Percentiles rank a stretch among this genome's conserved stretches.
Conservation (phyloP, 1,140 invertebrate species). For the Ericerus pela region DNA sequence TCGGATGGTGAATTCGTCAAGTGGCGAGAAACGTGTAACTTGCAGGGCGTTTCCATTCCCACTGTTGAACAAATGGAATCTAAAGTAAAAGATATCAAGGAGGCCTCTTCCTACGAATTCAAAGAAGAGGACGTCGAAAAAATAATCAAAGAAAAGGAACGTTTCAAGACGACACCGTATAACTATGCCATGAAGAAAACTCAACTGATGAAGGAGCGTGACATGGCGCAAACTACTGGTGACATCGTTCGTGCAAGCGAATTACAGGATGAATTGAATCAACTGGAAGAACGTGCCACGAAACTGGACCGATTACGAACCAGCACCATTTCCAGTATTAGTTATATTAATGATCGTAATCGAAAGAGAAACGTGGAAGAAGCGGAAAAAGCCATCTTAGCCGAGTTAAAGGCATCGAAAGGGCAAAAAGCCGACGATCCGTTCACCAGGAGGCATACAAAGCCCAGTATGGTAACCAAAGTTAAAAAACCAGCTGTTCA, state of each 20-base stretch:
- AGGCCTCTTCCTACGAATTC: slow-evolving; percentile 75
- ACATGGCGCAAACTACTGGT: slow-evolving; percentile 49
- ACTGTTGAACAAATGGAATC: slow-evolving; percentile 66
- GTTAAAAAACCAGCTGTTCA: slow-evolving; percentile 34
- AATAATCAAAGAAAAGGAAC: slow-evolving; percentile 85
- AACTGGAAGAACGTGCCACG: slow-evolving; percentile 77
- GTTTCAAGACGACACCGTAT: slow-evolving; percentile 79
- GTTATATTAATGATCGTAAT: slow-evolving; percentile 93
- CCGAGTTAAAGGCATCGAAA: slow-evolving; percentile 54
- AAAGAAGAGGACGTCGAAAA: slow-evolving; percentile 66
- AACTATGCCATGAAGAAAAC: slow-evolving; percentile 98
- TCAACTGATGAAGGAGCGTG: slow-evolving; percentile 77
- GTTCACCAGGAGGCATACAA: slow-evolving; percentile 81
- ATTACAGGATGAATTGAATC: slow-evolving; percentile 51
- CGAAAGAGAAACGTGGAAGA: slow-evolving; percentile 80
- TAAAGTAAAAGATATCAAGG: slow-evolving; percentile 77
- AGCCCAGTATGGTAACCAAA: slow-evolving; percentile 72
- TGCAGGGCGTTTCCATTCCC: slow-evolving; percentile 62
- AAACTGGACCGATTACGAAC: slow-evolving; percentile 81
- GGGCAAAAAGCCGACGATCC: slow-evolving; percentile 76
- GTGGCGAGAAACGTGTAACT: slow-evolving; percentile 72
- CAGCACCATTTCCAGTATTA: slow-evolving; percentile 83
- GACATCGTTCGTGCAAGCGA: slow-evolving; percentile 57
- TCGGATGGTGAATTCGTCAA: slow-evolving; percentile 83
- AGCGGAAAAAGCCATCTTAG: slow-evolving; percentile 86